Percentiles rank a stretch among this genome's conserved stretches.
phyloP scores from a whole-genome alignment of 2,113 vertebrate species.

The Hypomesus transpacificus region DNA sequence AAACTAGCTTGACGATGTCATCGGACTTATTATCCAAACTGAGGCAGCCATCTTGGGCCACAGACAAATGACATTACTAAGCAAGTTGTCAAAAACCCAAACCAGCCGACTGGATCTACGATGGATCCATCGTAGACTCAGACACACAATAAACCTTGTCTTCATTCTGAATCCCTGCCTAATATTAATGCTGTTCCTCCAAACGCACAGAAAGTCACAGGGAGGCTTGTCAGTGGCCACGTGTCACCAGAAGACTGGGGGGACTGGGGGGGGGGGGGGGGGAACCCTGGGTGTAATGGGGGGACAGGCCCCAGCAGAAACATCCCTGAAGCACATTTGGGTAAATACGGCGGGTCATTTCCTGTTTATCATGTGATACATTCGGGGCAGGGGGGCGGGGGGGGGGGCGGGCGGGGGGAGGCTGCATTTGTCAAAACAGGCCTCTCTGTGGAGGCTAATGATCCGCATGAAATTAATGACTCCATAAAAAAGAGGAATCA shows the following conservation, averaged over 20 bases:
- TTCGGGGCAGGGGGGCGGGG: slow-evolving; percentile 67
- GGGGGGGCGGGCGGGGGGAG: slow-evolving; percentile 56
- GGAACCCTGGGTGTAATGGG: slow-evolving; percentile 59
- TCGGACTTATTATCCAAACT: neutral
- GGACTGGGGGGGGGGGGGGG: slow-evolving; percentile 19
- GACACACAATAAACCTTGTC: slow-evolving; percentile 7
- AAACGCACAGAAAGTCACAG: slow-evolving; percentile 44
- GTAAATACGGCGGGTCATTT: slow-evolving; percentile 70
- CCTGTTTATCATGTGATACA: slow-evolving; percentile 90
- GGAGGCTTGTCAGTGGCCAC: slow-evolving; percentile 44
- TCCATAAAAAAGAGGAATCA: slow-evolving; percentile 97
- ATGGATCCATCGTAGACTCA: neutral
- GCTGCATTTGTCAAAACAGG: slow-evolving; percentile 94
- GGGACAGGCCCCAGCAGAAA: slow-evolving; percentile 51
- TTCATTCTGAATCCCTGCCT: slow-evolving; percentile 48
- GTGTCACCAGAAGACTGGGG: slow-evolving; percentile 40
- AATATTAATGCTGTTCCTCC: slow-evolving; percentile 53
- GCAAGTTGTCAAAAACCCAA: neutral
- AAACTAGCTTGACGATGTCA: too few species aligned
- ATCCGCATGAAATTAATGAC: slow-evolving; percentile 96
- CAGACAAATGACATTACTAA: slow-evolving; percentile 1
- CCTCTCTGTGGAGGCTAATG: slow-evolving; percentile 91
- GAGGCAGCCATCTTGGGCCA: neutral
- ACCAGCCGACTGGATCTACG: neutral
- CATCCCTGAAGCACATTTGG: slow-evolving; percentile 58